Conservation (phyloP, 2,888 invertebrate species). For the Icerya purchasi region DNA sequence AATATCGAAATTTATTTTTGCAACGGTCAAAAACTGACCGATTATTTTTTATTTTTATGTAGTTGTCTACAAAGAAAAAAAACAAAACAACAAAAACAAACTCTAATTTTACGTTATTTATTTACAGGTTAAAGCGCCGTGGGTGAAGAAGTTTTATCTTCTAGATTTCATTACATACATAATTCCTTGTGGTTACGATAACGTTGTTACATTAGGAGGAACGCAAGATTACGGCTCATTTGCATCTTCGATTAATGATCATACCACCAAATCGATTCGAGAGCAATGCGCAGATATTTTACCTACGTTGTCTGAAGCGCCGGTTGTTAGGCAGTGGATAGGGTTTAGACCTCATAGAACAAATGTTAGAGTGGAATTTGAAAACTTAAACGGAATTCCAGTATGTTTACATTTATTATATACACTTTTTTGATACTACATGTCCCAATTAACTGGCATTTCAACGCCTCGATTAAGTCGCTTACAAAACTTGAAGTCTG, state of each 20-base stretch:
- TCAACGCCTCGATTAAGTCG: no score
- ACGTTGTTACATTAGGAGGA: constrained; percentile 61
- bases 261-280: constrained; percentile 53
- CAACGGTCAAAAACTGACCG: no score
- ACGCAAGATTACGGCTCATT: constrained; percentile 62
- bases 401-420: no score
- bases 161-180: constrained; percentile 70
- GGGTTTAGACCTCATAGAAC: constrained; percentile 66
- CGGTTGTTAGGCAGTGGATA: constrained; percentile 32
- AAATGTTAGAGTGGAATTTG: constrained; percentile 48
- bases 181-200: constrained; percentile 40
- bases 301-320: constrained; percentile 35
- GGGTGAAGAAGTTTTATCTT: constrained; percentile 74
- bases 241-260: constrained; percentile 38
- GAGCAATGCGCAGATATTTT: constrained; percentile 51
- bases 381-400: constrained; percentile 22
- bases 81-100: no score
- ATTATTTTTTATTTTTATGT: no score
- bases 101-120: no score
- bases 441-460: no score
- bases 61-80: no score
- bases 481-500: no score
- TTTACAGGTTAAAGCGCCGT: constrained; percentile 65
- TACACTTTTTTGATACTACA: no score
- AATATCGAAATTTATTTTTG: no score